Evolutionary conservation across 2,113 vertebrate species (phyloP), one percentile per base, ranked within the genome.

Genomic region (Pluvialis apricaria): DNA sequence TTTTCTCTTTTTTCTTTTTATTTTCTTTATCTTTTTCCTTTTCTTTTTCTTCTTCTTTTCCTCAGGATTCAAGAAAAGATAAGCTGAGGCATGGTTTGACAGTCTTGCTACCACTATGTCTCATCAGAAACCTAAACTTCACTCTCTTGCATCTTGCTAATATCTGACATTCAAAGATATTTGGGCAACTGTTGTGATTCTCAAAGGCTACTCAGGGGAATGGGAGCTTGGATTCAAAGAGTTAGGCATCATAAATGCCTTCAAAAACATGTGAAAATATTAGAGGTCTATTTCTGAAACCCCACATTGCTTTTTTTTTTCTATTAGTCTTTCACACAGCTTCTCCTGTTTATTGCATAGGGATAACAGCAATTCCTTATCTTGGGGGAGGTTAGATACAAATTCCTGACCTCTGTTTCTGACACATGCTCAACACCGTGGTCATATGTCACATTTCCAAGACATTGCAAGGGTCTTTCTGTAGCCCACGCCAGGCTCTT

Each of bases 1-100:
- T 3, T 5, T 51, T 22, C 7, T 5, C 6, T 24, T 17, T 17
- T 21, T 15, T 20, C 9, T 2, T 3, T 25, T 15, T 15, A 6
- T 4, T 3, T 13, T 17, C 2, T 13, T 16, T 24, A 17, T 28
- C 11, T 8, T 40, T 10, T 36, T 5, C 4, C 11, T 12, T 14
- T 20, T 7, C 12, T 3, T 55, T 84, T 49, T 24, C 31, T 26
- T 40, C 8, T 34, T 1, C 11, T 28, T 15, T 32, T 32, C 5
- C 54, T 16, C 70, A 49, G 8, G 6, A 52, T 36, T 84, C 13
- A 15, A 44, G 60, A 82, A 57, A 64, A 77, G 3, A 25, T 15
- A 86, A 82, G 6, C 13, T 75, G 24, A 64, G 11, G 13, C 11
- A 62, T 62, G 32, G 4, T 76, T 57, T 68, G 40, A 31, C 31